A percentile compares a stretch with the other conserved stretches of the same genome.
phyloP scores from a whole-genome alignment of 2,797 vertebrate species.

The Pseudomugil tenellus region DNA sequence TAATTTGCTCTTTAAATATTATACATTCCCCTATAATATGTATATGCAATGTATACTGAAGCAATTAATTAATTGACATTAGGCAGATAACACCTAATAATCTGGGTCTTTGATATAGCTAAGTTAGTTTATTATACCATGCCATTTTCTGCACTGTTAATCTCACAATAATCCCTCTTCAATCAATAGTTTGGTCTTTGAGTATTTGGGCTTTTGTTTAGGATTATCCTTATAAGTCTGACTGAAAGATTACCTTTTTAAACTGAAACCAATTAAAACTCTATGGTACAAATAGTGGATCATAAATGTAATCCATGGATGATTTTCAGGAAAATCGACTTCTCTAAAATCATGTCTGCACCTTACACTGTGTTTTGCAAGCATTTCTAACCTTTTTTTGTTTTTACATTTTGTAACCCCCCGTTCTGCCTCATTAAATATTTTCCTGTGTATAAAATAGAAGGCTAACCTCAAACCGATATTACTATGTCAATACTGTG shows the following conservation, averaged over 20 bases:
- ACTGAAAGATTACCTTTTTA: neutral
- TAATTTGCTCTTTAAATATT: too few species aligned
- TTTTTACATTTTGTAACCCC: neutral
- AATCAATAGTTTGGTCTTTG: constrained; percentile 22
- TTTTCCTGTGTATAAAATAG: constrained; percentile 10
- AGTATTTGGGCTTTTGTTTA: neutral
- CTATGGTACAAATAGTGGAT: neutral
- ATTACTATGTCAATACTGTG: constrained; percentile 53
- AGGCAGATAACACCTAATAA: too few species aligned
- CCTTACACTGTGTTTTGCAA: neutral
- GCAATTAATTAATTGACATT: neutral
- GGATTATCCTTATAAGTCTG: neutral
- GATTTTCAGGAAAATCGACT: neutral
- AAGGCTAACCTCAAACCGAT: constrained; percentile 37
- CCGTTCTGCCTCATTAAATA: constrained; percentile 11
- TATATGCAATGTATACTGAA: too few species aligned
- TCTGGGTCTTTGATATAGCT: too few species aligned
- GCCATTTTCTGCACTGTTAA: constrained; percentile 14
- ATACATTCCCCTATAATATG: too few species aligned
- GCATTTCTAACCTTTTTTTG: neutral
- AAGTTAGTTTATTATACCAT: constrained; percentile 39
- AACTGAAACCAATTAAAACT: neutral
- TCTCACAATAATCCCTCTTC: constrained; percentile 30
- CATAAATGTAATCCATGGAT: constrained; percentile 2
- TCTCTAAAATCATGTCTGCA: neutral